These are phyloP conservation scores for Thymelicus sylvestris DNA, from an alignment of 2,888 invertebrate species.

Conservation along the genomic window DNA sequence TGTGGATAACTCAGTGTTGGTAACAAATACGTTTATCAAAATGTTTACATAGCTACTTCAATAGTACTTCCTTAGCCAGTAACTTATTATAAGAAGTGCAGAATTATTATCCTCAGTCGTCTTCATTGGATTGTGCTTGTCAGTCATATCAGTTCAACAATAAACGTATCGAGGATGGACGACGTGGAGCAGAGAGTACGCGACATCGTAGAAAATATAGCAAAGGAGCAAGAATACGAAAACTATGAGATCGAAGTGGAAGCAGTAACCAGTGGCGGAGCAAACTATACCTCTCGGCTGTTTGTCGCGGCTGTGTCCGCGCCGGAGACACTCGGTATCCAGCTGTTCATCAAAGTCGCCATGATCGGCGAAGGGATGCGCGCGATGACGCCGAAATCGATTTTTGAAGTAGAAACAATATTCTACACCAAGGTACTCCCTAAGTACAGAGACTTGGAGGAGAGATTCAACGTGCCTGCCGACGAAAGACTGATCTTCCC, in stretches of 20 bases:
- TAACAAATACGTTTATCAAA: too few relatives aligned
- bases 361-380: constrained; percentile 44
- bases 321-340: constrained; percentile 45
- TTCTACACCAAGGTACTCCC: constrained; percentile 46
- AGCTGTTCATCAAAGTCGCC: constrained; percentile 49
- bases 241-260: constrained; percentile 48
- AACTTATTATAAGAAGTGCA: too few relatives aligned
- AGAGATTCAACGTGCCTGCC: constrained; percentile 40
- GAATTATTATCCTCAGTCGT: too few relatives aligned
- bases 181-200: constrained; percentile 49
- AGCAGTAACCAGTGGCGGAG: constrained; percentile 54
- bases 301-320: constrained; percentile 50
- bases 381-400: constrained; percentile 1
- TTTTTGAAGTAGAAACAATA: constrained; percentile 45
- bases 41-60: too few relatives aligned
- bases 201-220: constrained; percentile 50
- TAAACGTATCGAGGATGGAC: constrained; percentile 44
- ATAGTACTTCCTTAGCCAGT: too few relatives aligned
- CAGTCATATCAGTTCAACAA: constrained; percentile 29
- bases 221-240: constrained; percentile 49
- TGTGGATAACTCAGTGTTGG: too few relatives aligned
- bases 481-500: constrained; percentile 47
- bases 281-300: constrained; percentile 59
- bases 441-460: constrained; percentile 44
- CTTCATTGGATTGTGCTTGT: neutral